Conservation (phyloP, 2,113 vertebrate species). For the Dolichallabes microphthalmus region DNA sequence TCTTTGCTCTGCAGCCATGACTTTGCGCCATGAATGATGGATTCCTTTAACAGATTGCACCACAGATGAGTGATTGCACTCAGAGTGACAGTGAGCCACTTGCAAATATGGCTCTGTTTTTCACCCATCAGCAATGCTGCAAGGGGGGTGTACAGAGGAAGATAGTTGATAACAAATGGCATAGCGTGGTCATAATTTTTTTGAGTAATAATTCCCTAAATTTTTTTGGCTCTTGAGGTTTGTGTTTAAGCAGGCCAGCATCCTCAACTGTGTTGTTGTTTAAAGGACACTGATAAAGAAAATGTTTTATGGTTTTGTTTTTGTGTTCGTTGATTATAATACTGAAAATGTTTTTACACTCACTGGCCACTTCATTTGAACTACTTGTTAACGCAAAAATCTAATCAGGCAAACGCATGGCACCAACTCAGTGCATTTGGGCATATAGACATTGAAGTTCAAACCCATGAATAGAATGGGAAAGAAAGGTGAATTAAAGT, state of each 20-base stretch:
- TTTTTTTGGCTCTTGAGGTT: slow-evolving; percentile 52
- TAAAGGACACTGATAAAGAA: not conserved
- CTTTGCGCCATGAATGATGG: slow-evolving; percentile 59
- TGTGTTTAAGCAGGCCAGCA: slow-evolving; percentile 51
- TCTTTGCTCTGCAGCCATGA: slow-evolving; percentile 51
- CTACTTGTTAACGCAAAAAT: too few relatives aligned
- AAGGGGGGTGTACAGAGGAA: slow-evolving; percentile 56
- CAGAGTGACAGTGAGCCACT: slow-evolving; percentile 53
- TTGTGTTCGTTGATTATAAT: not conserved
- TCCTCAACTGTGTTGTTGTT: not conserved
- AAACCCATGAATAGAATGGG: too few relatives aligned
- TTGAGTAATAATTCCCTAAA: slow-evolving; percentile 64
- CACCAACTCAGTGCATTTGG: too few relatives aligned
- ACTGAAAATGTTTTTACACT: not conserved
- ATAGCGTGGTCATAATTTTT: slow-evolving; percentile 56
- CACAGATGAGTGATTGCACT: slow-evolving; percentile 61
- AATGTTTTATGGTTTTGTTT: not conserved
- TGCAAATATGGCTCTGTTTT: slow-evolving; percentile 51
- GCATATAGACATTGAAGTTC: too few relatives aligned
- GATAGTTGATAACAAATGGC: slow-evolving; percentile 54
- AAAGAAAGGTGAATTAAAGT: too few relatives aligned
- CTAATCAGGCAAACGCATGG: too few relatives aligned
- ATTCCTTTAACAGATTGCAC: slow-evolving; percentile 59
- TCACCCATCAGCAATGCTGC: slow-evolving; percentile 58
- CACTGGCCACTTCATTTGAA: too few relatives aligned